Percentiles rank a stretch among this genome's conserved stretches.
Evolutionary conservation across 2,888 invertebrate genomes (phyloP).

Genomic region (Luperina nickerlii): DNA sequence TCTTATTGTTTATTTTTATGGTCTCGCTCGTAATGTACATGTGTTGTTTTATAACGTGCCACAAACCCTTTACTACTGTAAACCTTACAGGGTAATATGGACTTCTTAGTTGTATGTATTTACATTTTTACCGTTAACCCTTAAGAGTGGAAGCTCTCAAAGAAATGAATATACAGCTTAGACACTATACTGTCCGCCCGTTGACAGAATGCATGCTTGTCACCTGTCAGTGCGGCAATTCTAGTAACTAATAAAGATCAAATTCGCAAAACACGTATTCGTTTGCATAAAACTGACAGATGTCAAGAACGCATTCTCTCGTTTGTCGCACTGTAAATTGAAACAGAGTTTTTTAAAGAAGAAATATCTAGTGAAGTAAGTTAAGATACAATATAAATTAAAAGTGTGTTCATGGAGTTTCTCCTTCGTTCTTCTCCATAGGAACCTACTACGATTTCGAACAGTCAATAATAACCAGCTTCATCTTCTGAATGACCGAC

Average conservation of each 20-base stretch:
- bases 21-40: constrained; percentile 56
- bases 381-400: background rate
- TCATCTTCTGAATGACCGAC: background rate
- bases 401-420: background rate
- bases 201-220: no score
- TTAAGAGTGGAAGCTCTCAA: constrained; percentile 4
- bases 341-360: background rate
- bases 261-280: no score
- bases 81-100: constrained; percentile 31
- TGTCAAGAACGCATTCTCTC: no score
- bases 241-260: no score
- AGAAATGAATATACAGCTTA: constrained; percentile 5
- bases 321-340: no score
- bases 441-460: background rate
- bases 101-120: constrained; percentile 2
- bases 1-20: constrained; percentile 71
- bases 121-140: constrained; percentile 21
- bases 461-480: background rate
- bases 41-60: constrained; percentile 60
- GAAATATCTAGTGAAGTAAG: background rate
- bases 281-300: no score
- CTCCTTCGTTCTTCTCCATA: background rate
- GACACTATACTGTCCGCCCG: no score
- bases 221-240: background rate
- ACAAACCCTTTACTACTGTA: constrained; percentile 44